These are phyloP conservation scores for Pachyuromys duprasi DNA, from an alignment of 2,797 vertebrate species.

Conservation along the genomic window DNA sequence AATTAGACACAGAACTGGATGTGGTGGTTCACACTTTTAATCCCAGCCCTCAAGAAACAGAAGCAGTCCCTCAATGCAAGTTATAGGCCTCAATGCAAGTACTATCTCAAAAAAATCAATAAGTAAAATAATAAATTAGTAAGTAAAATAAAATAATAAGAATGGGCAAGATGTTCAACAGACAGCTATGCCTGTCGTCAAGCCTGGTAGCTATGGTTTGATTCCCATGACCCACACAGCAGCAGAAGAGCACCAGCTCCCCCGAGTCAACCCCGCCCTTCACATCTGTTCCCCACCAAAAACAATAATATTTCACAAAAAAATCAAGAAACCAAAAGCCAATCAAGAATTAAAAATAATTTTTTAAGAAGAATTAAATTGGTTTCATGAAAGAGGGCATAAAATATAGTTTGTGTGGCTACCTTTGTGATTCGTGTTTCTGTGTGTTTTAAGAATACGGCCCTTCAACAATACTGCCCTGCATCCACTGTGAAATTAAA, in stretches of 20 bases:
- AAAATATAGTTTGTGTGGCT: not conserved
- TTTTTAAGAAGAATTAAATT: conserved; percentile 49
- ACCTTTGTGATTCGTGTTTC: conserved; percentile 35
- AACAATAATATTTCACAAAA: not conserved
- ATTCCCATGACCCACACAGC: not conserved
- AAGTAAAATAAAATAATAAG: not conserved
- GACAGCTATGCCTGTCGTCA: not conserved
- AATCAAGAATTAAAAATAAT: not conserved
- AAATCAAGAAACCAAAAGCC: not conserved
- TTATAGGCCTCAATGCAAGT: not conserved
- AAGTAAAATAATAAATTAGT: not conserved
- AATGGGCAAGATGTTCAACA: not conserved
- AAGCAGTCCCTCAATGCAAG: not conserved
- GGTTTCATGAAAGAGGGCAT: conserved; percentile 7
- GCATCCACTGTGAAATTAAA: not conserved
- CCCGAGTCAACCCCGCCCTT: not conserved
- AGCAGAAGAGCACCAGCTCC: not conserved
- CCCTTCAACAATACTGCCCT: not conserved
- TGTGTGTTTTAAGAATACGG: not conserved
- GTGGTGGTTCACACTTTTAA: not conserved
- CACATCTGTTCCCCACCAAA: not conserved
- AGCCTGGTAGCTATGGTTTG: not conserved
- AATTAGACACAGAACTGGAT: not conserved
- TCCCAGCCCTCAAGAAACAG: not conserved
- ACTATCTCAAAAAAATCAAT: not conserved